A percentile compares a stretch with the other conserved stretches of the same genome.
Evolutionary conservation across 1,140 invertebrate species (phyloP).

Genomic region (Bombus impatiens): DNA sequence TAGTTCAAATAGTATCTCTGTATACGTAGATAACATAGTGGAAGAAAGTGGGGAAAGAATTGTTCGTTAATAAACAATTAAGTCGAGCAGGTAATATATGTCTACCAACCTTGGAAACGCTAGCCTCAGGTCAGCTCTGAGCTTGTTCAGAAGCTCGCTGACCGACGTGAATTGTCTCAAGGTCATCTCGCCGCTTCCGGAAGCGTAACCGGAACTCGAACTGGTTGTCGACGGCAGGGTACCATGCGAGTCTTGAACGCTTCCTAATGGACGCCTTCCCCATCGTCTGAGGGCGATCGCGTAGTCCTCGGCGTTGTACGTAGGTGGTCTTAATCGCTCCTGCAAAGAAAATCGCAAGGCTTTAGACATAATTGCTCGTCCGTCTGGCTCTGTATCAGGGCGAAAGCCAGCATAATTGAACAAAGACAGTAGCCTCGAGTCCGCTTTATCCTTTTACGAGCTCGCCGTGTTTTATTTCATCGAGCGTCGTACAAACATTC

Average conservation of each 20-base stretch:
- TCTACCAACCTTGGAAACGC: slow-evolving; percentile 92
- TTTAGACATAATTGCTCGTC: neutral
- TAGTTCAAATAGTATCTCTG: no score
- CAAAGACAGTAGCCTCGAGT: neutral
- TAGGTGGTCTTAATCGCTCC: slow-evolving; percentile 92
- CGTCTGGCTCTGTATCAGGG: neutral
- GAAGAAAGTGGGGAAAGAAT: neutral
- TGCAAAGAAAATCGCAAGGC: slow-evolving; percentile 70
- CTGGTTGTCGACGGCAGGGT: slow-evolving; percentile 82
- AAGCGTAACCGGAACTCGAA: slow-evolving; percentile 80
- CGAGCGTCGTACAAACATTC: neutral
- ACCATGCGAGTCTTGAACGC: slow-evolving; percentile 74
- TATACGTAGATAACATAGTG: no score
- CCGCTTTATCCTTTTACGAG: neutral
- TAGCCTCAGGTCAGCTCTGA: slow-evolving; percentile 91
- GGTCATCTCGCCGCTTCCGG: slow-evolving; percentile 90
- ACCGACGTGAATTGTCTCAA: slow-evolving; percentile 92
- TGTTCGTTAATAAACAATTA: neutral
- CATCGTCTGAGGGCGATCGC: slow-evolving; percentile 89
- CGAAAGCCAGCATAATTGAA: neutral
- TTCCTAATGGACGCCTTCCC: slow-evolving; percentile 85
- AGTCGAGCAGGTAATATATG: neutral
- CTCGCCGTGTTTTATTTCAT: neutral
- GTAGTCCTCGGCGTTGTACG: slow-evolving; percentile 94
- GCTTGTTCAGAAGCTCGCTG: slow-evolving; percentile 93